Base-by-base conservation (phyloP, 2,113 vertebrate species). In the Irena cyanogastra region DNA sequence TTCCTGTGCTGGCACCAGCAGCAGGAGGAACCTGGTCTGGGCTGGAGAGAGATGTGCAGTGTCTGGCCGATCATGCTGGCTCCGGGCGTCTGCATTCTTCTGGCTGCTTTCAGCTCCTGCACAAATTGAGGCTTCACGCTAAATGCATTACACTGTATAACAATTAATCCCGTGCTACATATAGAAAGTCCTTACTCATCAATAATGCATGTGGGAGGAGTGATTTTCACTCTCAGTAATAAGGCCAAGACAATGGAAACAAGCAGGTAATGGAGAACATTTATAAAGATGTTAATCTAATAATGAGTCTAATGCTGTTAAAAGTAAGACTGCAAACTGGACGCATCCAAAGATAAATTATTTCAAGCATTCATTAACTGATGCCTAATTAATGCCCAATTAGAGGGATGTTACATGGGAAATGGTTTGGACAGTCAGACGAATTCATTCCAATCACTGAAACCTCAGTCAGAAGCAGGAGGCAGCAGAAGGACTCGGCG, bases 381-480 rank as follows among this genome's bases (percentile, higher is more conserved):
- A 97, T 97, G 98, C 96, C 97, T 98, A 98, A 98, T 98, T 98
- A 98, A 98, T 97, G 97, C 94, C 94, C 97, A 98, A 98, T 98
- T 98, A 98, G 96, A 97, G 96, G 93, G 94, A 97, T 95, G 96
- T 95, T 97, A 86, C 94, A 96, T 97, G 97, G 97, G 96, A 98
- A 97, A 97, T 89, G 92, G 91, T 94, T 95, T 49, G 97, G 97
- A 97, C 97, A 91, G 92, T 93, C 13, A 22, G 54, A 77, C 71
- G 59, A 94, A 97, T 97, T 93, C 95, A 91, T 83, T 93, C 65
- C 82, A 57, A 76, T 82, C 87, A 37, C 69, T 60, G 57, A 93
- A 89, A 90, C 88, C 94, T 92, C 88, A 66, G 85, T 86, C 60
- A 70, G 77, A 31, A 65, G 89, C 84, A 80, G 88, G 79, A 93